Evolutionary conservation across 2,113 vertebrate genomes (phyloP), one percentile per base, ranked within the genome.

Genomic region (Engystomops pustulosus): DNA sequence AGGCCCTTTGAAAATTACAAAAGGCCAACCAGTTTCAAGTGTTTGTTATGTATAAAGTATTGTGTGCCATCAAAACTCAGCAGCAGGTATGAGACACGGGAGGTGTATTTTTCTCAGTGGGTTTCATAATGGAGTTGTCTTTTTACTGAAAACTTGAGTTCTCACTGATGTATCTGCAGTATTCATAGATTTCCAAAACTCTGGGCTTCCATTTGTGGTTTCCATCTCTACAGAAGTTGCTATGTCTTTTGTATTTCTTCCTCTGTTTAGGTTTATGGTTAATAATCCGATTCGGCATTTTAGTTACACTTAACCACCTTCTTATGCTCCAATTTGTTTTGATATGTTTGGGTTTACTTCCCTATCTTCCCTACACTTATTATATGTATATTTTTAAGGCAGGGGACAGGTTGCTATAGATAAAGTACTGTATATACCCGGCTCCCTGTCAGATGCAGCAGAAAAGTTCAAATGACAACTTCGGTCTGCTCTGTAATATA

Each of bases 91-190:
- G n/a, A 47, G 60, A 80, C 41, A 27, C 78, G 11, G 36, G 78
- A 67, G 78, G 60, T 80, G 17, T 49, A 80, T 80, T 80, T 80
- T 80, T 80, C 78, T 67, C 78, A 68, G 78, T 80, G 58, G 58
- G 58, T 68, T 67, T 80, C 38, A 79, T 80, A 80, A 80, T 67
- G 41, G 38, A 68, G 77, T 32, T 44, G 75, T 47, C 62, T 36
- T 71, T 70, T 44, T 15, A 8, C 23, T 27, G 15, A 47, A 67
- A 68, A 45, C 10, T 44, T 32, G 14, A 65, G 27, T 15, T 58
- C 49, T 79, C 20, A 12, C 60, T 80, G 41, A 34, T 80, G 58
- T 49, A 20, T 49, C 60, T 23, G 34, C 41, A 32, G 55, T 65
- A 20, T 65, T 65, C 55, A 2, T 14, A 45, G 60, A 34, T 34